phyloP scores from a whole-genome alignment of 2,888 invertebrate genomes.

The Noctuana brunneofusca region DNA sequence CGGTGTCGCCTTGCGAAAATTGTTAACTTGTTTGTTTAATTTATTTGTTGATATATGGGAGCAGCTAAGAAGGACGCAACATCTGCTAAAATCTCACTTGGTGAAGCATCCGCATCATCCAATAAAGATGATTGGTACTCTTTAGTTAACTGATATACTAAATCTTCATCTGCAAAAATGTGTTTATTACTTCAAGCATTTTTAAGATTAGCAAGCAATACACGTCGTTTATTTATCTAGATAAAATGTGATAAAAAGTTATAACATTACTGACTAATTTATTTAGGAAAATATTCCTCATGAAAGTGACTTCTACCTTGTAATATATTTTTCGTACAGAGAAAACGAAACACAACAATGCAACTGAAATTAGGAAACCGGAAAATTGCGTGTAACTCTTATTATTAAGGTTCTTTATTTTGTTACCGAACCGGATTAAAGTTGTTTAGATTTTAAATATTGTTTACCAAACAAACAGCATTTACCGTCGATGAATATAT shows the following conservation, averaged over 20 bases:
- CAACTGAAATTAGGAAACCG: slow-evolving; percentile 44
- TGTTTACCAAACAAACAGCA: slow-evolving; percentile 68
- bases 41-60: too few species aligned
- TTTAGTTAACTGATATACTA: slow-evolving; percentile 68
- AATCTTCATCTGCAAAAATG: slow-evolving; percentile 61
- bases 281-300: background rate
- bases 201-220: background rate
- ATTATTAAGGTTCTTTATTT: slow-evolving; percentile 50
- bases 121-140: slow-evolving; percentile 72
- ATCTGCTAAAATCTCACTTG: slow-evolving; percentile 77
- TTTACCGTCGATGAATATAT: slow-evolving; percentile 65
- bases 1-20: too few species aligned
- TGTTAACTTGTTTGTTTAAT: too few species aligned
- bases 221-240: background rate
- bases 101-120: slow-evolving; percentile 73
- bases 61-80: slow-evolving; percentile 66
- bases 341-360: slow-evolving; percentile 56
- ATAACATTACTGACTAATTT: background rate
- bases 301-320: background rate
- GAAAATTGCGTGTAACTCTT: slow-evolving; percentile 48
- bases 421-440: slow-evolving; percentile 49
- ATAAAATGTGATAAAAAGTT: background rate
- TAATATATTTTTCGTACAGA: slow-evolving; percentile 2
- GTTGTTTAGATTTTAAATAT: background rate
- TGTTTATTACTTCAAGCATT: background rate